Conservation (phyloP, 2,113 vertebrate genomes). For the Otolemur garnettii region DNA sequence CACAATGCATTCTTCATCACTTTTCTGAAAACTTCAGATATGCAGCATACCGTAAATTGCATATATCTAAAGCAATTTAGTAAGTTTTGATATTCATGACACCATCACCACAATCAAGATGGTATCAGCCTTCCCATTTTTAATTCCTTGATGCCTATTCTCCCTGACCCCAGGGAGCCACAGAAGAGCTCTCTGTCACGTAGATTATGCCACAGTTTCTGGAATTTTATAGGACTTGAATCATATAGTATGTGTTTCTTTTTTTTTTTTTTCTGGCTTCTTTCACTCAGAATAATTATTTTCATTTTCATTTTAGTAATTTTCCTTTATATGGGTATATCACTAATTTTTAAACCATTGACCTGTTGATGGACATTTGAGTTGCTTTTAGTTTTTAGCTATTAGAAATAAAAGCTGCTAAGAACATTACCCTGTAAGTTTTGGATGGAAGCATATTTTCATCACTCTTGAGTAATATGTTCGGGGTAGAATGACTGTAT, state of each 20-base stretch:
- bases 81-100: constrained; percentile 1
- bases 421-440: background rate
- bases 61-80: background rate
- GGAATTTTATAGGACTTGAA: background rate
- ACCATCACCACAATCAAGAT: background rate
- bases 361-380: background rate
- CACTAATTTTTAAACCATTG: background rate
- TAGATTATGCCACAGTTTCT: background rate
- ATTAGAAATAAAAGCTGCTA: background rate
- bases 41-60: background rate
- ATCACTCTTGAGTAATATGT: background rate
- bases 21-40: background rate
- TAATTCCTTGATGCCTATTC: background rate
- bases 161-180: background rate
- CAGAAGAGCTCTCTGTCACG: background rate
- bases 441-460: background rate
- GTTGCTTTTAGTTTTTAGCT: background rate
- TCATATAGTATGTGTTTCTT: background rate
- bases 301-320: background rate
- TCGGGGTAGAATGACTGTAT: background rate
- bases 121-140: background rate
- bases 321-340: background rate
- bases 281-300: background rate
- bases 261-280: background rate
- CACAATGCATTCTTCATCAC: background rate